Percentiles rank a stretch among this genome's conserved stretches.
These are phyloP conservation scores for Chromoteleia sp. DNA, from an alignment of 2,888 invertebrate genomes.

Conservation along the genomic window DNA sequence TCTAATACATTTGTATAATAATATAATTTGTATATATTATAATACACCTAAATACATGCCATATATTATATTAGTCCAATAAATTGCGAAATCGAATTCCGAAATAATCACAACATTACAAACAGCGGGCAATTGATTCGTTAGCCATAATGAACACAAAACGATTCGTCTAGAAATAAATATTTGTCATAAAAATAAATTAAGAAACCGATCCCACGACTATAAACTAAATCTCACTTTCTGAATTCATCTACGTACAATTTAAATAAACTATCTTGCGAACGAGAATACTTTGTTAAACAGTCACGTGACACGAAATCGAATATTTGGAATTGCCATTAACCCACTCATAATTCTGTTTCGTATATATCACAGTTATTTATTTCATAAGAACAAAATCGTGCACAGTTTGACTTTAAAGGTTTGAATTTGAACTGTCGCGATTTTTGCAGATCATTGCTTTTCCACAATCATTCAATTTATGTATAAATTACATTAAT, in stretches of 20 bases:
- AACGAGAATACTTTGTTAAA: conserved; percentile 34
- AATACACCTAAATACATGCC: conserved; percentile 52
- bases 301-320: conserved; percentile 39
- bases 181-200: conserved; percentile 32
- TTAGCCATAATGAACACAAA: conserved; percentile 58
- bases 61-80: conserved; percentile 33
- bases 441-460: neutral
- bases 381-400: conserved; percentile 10
- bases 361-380: conserved; percentile 46
- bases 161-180: conserved; percentile 36
- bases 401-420: neutral
- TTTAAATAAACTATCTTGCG: conserved; percentile 39
- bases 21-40: conserved; percentile 25
- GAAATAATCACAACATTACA: conserved; percentile 51
- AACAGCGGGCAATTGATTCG: conserved; percentile 60
- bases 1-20: conserved; percentile 23
- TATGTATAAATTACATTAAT: conserved; percentile 4
- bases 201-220: conserved; percentile 16
- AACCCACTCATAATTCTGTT: conserved; percentile 36
- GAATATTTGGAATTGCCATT: conserved; percentile 28
- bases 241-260: conserved; percentile 21
- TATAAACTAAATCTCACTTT: conserved; percentile 62
- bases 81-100: conserved; percentile 10
- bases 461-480: neutral
- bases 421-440: neutral